These are phyloP conservation scores for Mus spretus DNA, from an alignment of 2,797 vertebrate species.

Conservation along the genomic window DNA sequence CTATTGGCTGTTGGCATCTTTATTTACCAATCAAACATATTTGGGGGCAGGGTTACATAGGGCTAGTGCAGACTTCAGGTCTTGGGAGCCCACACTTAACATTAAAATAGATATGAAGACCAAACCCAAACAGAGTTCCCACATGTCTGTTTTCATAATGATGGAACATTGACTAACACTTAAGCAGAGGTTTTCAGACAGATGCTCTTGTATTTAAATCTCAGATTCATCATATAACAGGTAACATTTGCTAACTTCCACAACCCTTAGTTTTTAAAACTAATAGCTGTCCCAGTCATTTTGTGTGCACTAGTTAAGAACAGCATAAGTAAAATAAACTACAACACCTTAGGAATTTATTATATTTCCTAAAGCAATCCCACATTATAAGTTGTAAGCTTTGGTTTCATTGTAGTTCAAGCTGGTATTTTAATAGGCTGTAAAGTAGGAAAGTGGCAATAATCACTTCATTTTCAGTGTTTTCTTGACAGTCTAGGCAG, in stretches of 20 bases:
- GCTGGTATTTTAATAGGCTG: not conserved
- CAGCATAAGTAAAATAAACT: not conserved
- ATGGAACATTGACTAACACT: not conserved
- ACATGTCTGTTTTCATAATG: not conserved
- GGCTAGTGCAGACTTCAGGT: no score
- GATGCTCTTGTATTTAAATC: not conserved
- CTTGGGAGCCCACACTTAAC: no score
- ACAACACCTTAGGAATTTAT: not conserved
- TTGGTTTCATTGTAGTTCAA: not conserved
- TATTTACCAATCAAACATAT: no score
- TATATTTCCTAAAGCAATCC: not conserved
- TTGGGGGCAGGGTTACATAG: no score
- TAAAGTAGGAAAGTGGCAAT: no score
- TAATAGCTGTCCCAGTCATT: not conserved
- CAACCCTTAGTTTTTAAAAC: not conserved
- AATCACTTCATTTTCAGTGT: not conserved
- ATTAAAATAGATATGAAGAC: no score
- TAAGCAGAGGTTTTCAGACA: not conserved
- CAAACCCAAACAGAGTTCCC: no score
- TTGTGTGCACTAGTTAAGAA: not conserved
- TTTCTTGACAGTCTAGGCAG: not conserved
- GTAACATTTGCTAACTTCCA: not conserved
- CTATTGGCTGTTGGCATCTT: no score
- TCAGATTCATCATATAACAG: not conserved
- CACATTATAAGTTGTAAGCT: not conserved